A percentile compares a stretch with the other conserved stretches of the same genome.
Evolutionary conservation across 2,888 invertebrate species (phyloP).

Genomic region (Adineta ricciae): DNA sequence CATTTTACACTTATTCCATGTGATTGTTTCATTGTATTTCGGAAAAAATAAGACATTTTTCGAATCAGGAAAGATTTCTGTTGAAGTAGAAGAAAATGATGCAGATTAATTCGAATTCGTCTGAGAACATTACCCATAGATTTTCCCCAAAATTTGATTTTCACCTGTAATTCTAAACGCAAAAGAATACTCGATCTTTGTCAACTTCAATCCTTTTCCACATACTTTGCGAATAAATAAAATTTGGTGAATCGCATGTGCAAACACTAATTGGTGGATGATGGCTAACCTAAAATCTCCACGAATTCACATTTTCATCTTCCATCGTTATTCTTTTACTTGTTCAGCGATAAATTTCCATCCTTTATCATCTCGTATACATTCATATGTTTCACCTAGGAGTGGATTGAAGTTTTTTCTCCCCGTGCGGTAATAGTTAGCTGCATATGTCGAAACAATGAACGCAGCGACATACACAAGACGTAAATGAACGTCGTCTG

Average conservation of each 20-base stretch:
- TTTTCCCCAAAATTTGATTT: constrained; percentile 80
- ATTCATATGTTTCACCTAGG: constrained; percentile 71
- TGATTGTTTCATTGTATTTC: constrained; percentile 59
- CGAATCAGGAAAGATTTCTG: not conserved
- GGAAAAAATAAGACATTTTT: constrained; percentile 39
- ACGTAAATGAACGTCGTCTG: constrained; percentile 61
- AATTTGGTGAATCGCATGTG: constrained; percentile 66
- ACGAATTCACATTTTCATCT: no score
- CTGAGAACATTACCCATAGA: constrained; percentile 64
- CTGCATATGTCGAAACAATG: constrained; percentile 69
- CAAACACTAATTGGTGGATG: constrained; percentile 74
- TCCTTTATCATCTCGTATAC: constrained; percentile 65
- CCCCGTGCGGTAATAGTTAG: constrained; percentile 63
- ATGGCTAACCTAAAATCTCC: constrained; percentile 56
- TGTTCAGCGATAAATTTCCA: constrained; percentile 71
- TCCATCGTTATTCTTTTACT: constrained; percentile 48
- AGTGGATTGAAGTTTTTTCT: constrained; percentile 76
- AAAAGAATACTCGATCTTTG: constrained; percentile 32
- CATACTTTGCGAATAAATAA: constrained; percentile 64
- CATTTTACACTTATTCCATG: constrained; percentile 72
- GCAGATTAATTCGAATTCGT: not conserved
- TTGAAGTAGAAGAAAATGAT: not conserved
- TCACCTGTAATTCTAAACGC: constrained; percentile 61
- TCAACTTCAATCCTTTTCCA: not conserved
- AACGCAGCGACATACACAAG: constrained; percentile 68